These are phyloP conservation scores for Amyelois transitella DNA, from an alignment of 1,140 invertebrate genomes.

Conservation along the genomic window DNA sequence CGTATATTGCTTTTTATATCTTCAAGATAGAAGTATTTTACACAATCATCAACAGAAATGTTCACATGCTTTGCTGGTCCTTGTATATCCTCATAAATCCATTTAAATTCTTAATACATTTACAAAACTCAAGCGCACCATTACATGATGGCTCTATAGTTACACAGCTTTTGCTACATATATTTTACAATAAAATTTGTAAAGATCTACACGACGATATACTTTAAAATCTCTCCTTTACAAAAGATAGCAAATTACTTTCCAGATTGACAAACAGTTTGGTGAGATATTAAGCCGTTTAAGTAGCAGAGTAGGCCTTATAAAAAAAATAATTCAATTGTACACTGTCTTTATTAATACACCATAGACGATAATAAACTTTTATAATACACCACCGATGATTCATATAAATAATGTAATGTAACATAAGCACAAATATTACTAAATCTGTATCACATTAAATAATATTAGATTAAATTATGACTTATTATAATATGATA, in stretches of 20 bases:
- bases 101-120: slow-evolving; percentile 36
- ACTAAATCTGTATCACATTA: slow-evolving; percentile 65
- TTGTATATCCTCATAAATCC: slow-evolving; percentile 31
- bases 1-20: slow-evolving; percentile 17
- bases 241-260: background rate
- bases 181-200: slow-evolving; percentile 26
- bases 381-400: slow-evolving; percentile 9
- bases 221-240: slow-evolving; percentile 4
- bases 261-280: background rate
- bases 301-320: slow-evolving; percentile 4
- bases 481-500: slow-evolving; percentile 66
- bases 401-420: slow-evolving; percentile 31
- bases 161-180: slow-evolving; percentile 18
- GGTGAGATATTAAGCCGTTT: slow-evolving; percentile 3
- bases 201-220: slow-evolving; percentile 7
- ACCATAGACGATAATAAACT: background rate
- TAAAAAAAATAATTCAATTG: background rate
- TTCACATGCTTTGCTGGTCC: slow-evolving; percentile 28
- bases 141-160: slow-evolving; percentile 37
- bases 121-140: slow-evolving; percentile 33
- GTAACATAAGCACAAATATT: slow-evolving; percentile 27
- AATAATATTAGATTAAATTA: slow-evolving; percentile 59
- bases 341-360: slow-evolving; percentile 3
- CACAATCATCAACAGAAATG: slow-evolving; percentile 6
- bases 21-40: slow-evolving; percentile 15